Conservation (phyloP, 2,888 invertebrate genomes). For the Drosophila maculinotata region DNA sequence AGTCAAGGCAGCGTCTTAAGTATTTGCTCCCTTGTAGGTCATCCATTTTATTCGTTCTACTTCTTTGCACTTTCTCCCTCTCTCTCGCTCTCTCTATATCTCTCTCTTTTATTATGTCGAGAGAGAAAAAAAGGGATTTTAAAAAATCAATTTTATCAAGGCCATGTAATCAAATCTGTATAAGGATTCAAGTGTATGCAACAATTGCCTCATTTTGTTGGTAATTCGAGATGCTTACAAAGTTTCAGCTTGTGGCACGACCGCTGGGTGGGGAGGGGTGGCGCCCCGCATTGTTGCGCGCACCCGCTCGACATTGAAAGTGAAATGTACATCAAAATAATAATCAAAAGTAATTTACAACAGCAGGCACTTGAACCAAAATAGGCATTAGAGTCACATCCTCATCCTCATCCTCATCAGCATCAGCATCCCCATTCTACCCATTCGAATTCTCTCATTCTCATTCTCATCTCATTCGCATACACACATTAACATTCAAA, state of each 20-base stretch:
- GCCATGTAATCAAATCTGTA: constrained; percentile 63
- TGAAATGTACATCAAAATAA: constrained; percentile 75
- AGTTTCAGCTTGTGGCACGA: constrained; percentile 30
- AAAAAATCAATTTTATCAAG: constrained; percentile 53
- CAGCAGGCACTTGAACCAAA: constrained; percentile 51
- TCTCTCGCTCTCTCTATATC: neutral
- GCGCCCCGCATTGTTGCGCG: neutral
- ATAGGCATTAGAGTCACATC: constrained; percentile 39
- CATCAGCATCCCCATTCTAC: neutral
- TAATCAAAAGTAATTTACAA: constrained; percentile 76
- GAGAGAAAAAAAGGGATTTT: constrained; percentile 9
- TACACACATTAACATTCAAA: constrained; percentile 8
- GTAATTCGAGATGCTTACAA: constrained; percentile 73
- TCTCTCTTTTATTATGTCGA: neutral
- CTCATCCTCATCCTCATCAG: constrained; percentile 7
- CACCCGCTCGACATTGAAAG: constrained; percentile 35
- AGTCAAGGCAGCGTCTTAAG: too few species aligned
- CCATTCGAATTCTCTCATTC: constrained; percentile 20
- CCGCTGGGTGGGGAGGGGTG: neutral
- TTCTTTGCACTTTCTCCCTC: neutral
- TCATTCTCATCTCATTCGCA: constrained; percentile 1
- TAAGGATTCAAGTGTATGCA: constrained; percentile 56
- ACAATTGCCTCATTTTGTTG: constrained; percentile 56
- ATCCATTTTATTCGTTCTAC: neutral
- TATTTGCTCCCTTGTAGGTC: constrained; percentile 13